Percentiles rank a stretch among this genome's conserved stretches.
Conservation (phyloP, 2,888 invertebrate species). For the Rhaphigaster nebulosa region DNA sequence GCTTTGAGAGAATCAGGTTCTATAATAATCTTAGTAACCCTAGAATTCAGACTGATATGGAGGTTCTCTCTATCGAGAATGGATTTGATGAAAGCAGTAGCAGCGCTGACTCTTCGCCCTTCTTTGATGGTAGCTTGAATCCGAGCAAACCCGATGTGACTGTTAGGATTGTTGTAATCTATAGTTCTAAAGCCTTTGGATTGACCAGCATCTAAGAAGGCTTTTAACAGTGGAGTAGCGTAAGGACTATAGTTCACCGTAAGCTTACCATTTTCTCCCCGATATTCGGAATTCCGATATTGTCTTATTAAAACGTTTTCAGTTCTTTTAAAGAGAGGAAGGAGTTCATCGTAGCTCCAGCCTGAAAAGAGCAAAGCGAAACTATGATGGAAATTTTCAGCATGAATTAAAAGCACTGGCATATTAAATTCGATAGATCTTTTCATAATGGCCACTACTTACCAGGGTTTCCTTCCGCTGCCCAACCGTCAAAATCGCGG, state of each 20-base stretch:
- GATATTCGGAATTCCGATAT: conserved; percentile 65
- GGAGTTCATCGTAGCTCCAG: conserved; percentile 66
- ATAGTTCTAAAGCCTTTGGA: conserved; percentile 64
- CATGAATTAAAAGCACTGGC: background rate
- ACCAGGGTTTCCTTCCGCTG: conserved; percentile 66
- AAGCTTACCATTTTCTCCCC: conserved; percentile 62
- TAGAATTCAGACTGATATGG: conserved; percentile 72
- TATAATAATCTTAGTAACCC: conserved; percentile 74
- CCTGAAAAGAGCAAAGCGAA: conserved; percentile 58
- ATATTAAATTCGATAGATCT: background rate
- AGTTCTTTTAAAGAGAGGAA: conserved; percentile 66
- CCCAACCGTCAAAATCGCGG: conserved; percentile 66
- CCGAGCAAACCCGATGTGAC: conserved; percentile 65
- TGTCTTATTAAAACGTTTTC: conserved; percentile 65
- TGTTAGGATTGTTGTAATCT: conserved; percentile 64
- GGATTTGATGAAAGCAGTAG: conserved; percentile 74
- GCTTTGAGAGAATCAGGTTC: conserved; percentile 71
- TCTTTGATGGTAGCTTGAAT: conserved; percentile 65
- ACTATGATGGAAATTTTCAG: background rate
- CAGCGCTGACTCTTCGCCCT: conserved; percentile 71
- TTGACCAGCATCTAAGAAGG: conserved; percentile 64
- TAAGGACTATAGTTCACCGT: conserved; percentile 63
- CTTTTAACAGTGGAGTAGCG: conserved; percentile 62
- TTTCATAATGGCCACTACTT: background rate
- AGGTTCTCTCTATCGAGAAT: conserved; percentile 73